A percentile compares a stretch with the other conserved stretches of the same genome.
phyloP scores from a whole-genome alignment of 2,888 invertebrate species.

The Sycophila texana region DNA sequence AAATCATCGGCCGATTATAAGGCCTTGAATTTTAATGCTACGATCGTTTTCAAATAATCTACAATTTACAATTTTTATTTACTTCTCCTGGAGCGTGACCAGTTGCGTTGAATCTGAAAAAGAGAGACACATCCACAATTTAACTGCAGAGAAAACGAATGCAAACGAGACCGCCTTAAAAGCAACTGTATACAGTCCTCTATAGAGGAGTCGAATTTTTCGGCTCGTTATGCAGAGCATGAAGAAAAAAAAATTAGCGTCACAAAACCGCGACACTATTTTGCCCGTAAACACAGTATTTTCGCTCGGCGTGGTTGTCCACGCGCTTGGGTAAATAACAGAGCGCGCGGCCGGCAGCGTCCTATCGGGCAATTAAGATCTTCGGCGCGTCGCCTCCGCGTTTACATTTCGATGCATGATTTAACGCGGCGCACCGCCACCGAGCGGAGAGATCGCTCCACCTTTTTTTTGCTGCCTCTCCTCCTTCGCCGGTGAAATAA shows the following conservation, averaged over 20 bases:
- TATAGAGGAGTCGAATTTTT: background rate
- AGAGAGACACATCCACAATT: no score
- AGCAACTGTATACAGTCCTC: no score
- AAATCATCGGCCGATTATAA: no score
- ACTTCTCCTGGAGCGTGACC: no score
- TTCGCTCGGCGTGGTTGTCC: background rate
- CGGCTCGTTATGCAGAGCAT: background rate
- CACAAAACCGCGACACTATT: constrained; percentile 2
- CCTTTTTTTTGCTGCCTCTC: background rate
- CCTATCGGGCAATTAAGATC: constrained; percentile 72
- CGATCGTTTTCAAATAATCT: background rate
- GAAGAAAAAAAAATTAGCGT: background rate
- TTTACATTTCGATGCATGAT: constrained; percentile 67
- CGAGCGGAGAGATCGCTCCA: constrained; percentile 35
- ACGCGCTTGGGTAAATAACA: constrained; percentile 1
- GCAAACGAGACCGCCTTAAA: background rate
- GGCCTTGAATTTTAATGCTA: no score
- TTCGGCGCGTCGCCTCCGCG: constrained; percentile 51
- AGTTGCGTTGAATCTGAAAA: no score
- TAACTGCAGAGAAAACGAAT: no score
- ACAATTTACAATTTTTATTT: no score
- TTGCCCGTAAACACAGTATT: constrained; percentile 23
- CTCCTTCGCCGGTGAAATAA: background rate
- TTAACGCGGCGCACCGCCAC: constrained; percentile 58
- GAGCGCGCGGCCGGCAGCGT: background rate